Conservation (phyloP, 2,888 invertebrate genomes). For the Magallana nippona region DNA sequence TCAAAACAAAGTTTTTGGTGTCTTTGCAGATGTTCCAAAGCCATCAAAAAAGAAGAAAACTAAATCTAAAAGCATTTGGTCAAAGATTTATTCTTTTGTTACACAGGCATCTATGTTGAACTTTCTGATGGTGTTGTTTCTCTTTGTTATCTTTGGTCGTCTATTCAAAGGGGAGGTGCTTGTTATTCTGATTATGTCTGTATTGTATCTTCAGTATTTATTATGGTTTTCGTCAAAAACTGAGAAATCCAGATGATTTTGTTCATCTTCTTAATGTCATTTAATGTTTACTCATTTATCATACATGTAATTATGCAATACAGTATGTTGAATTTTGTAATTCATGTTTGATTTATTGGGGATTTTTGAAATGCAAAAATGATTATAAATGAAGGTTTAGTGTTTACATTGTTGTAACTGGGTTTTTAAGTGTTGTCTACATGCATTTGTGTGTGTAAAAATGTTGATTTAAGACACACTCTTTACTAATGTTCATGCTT, state of each 20-base stretch:
- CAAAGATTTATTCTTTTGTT: conserved; percentile 23
- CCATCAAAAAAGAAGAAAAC: conserved; percentile 40
- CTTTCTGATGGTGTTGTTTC: conserved; percentile 27
- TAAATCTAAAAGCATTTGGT: conserved; percentile 32
- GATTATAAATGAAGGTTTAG: too few species aligned
- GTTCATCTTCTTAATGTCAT: too few species aligned
- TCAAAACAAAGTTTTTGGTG: conserved; percentile 9
- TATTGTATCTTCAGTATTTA: conserved; percentile 35
- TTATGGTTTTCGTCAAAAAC: conserved; percentile 41
- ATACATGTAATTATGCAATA: too few species aligned
- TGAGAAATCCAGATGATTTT: conserved; percentile 33
- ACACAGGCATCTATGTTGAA: conserved; percentile 17
- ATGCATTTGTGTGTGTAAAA: too few species aligned
- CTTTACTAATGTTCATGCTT: too few species aligned
- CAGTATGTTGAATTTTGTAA: too few species aligned
- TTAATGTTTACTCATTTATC: too few species aligned
- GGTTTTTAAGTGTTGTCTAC: too few species aligned
- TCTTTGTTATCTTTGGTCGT: conserved; percentile 26
- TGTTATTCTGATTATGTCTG: conserved; percentile 21
- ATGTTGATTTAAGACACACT: too few species aligned
- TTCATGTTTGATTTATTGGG: too few species aligned
- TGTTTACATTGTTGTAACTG: too few species aligned
- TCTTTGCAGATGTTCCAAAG: conserved; percentile 42
- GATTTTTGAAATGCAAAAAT: too few species aligned
- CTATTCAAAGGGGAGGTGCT: conserved; percentile 33